These are phyloP conservation scores for Scaptomyza montana DNA, from an alignment of 1,140 invertebrate species.

Conservation along the genomic window DNA sequence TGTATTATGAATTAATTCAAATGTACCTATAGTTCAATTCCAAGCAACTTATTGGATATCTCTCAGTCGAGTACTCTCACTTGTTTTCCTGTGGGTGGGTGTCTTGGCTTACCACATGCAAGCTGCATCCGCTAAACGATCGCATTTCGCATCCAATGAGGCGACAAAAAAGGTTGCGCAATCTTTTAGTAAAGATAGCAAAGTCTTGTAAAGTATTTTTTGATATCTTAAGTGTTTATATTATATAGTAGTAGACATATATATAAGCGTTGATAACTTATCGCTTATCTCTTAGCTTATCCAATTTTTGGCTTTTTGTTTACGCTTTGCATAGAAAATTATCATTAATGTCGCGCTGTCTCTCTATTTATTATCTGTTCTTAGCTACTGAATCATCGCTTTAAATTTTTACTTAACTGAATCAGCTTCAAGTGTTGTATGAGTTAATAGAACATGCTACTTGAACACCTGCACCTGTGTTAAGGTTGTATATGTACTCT, in stretches of 20 bases:
- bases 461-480: not conserved
- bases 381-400: conserved; percentile 19
- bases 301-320: conserved; percentile 21
- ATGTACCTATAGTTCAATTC: too few relatives aligned
- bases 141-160: conserved; percentile 24
- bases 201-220: conserved; percentile 6
- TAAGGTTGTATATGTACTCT: not conserved
- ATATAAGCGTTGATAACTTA: not conserved
- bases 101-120: conserved; percentile 18
- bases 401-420: conserved; percentile 8
- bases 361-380: not conserved
- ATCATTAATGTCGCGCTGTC: not conserved
- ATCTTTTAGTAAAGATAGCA: not conserved
- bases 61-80: not conserved
- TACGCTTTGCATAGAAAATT: conserved; percentile 2
- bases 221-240: conserved; percentile 7
- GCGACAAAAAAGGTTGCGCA: conserved; percentile 13
- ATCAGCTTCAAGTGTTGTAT: conserved; percentile 17
- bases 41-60: too few relatives aligned
- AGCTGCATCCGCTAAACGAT: conserved; percentile 7
- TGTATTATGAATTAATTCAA: too few relatives aligned
- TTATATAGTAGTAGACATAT: not conserved
- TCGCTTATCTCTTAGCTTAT: conserved; percentile 33
- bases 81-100: too few relatives aligned
- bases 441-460: not conserved